Percentiles rank a stretch among this genome's conserved stretches.
phyloP scores from a whole-genome alignment of 2,888 invertebrate genomes.

The Hirtodrosophila trivittata region DNA sequence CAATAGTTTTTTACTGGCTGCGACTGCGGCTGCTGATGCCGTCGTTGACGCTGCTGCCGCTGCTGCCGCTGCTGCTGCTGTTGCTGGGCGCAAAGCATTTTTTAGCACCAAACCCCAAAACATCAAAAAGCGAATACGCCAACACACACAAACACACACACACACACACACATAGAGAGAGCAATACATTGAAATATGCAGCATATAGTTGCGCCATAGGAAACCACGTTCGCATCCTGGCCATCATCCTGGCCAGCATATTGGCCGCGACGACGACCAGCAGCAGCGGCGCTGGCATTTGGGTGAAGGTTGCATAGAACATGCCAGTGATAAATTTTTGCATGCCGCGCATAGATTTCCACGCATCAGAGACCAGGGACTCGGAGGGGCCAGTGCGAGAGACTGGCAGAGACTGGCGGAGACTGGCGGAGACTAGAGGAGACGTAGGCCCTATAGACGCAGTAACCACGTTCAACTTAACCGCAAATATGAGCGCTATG shows the following conservation, averaged over 20 bases:
- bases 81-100: slow-evolving; percentile 69
- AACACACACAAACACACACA: slow-evolving; percentile 24
- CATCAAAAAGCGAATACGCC: slow-evolving; percentile 71
- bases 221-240: slow-evolving; percentile 63
- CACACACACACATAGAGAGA: background rate
- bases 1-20: slow-evolving; percentile 69
- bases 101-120: slow-evolving; percentile 73
- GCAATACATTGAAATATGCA: background rate
- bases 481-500: slow-evolving; percentile 70
- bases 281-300: slow-evolving; percentile 62
- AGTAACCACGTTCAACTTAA: slow-evolving; percentile 55
- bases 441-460: slow-evolving; percentile 15
- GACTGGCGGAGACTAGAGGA: slow-evolving; percentile 4
- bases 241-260: slow-evolving; percentile 64
- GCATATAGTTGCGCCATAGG: slow-evolving; percentile 26
- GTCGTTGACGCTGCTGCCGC: slow-evolving; percentile 18
- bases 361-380: slow-evolving; percentile 46
- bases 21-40: slow-evolving; percentile 26
- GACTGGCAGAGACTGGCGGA: background rate
- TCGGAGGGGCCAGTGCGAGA: background rate
- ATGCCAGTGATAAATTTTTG: slow-evolving; percentile 77
- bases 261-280: slow-evolving; percentile 63
- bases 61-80: slow-evolving; percentile 21
- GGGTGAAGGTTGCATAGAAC: slow-evolving; percentile 74
- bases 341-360: slow-evolving; percentile 77